A percentile compares a stretch with the other conserved stretches of the same genome.
These are phyloP conservation scores for Calliphora vomitoria DNA, from an alignment of 2,888 invertebrate genomes.

Conservation along the genomic window DNA sequence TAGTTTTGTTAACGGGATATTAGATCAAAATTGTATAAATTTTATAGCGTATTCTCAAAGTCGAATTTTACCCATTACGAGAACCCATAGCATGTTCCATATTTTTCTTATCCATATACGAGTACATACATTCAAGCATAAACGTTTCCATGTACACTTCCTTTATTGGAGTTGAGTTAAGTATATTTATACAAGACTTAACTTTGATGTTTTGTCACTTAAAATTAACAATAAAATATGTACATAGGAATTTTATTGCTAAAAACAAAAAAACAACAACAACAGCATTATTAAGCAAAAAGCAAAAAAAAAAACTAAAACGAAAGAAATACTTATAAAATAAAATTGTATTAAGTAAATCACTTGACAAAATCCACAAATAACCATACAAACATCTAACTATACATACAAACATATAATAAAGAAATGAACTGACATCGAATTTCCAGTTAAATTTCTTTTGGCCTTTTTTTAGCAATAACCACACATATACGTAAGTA, in stretches of 20 bases:
- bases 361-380: slow-evolving; percentile 58
- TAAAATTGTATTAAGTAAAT: slow-evolving; percentile 63
- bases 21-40: too few species aligned
- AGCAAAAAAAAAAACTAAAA: neutral
- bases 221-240: slow-evolving; percentile 53
- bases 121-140: neutral
- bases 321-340: neutral
- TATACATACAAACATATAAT: neutral
- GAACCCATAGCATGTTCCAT: neutral
- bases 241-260: slow-evolving; percentile 41
- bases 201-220: slow-evolving; percentile 54
- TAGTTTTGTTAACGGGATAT: neutral
- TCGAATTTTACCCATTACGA: neutral
- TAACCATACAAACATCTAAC: neutral
- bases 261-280: slow-evolving; percentile 1
- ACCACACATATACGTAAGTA: neutral
- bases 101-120: neutral
- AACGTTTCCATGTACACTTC: slow-evolving; percentile 13
- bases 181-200: slow-evolving; percentile 36
- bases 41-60: neutral
- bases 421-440: slow-evolving; percentile 1
- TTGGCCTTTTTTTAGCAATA: neutral
- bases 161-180: slow-evolving; percentile 7
- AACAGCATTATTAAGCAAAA: neutral
- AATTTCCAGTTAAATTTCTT: slow-evolving; percentile 25